Evolutionary conservation across 1,140 invertebrate genomes (phyloP).

Genomic region (Euura lappo): DNA sequence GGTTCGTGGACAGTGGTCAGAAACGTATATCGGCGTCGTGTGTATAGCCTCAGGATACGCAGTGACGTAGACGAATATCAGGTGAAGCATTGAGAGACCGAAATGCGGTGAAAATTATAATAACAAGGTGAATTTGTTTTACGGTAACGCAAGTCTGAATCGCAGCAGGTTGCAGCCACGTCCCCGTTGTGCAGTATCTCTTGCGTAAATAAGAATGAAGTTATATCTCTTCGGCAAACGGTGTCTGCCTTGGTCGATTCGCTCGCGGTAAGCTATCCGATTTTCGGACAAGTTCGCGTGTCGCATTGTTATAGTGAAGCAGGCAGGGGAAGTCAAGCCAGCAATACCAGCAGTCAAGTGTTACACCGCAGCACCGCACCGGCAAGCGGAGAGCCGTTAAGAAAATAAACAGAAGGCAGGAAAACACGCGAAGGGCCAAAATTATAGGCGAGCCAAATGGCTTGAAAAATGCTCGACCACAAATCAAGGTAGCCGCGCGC

Average conservation of each 20-base stretch:
- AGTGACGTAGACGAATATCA: too few relatives aligned
- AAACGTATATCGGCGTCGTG: background rate
- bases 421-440: conserved; percentile 45
- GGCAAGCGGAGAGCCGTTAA: conserved; percentile 43
- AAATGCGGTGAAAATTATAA: too few relatives aligned
- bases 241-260: too few relatives aligned
- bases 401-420: conserved; percentile 60
- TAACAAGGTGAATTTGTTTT: too few relatives aligned
- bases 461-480: conserved; percentile 58
- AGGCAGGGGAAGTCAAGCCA: background rate
- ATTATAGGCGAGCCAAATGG: conserved; percentile 58
- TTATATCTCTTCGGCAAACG: too few relatives aligned
- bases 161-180: too few relatives aligned
- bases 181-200: too few relatives aligned
- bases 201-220: too few relatives aligned
- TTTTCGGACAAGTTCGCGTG: conserved; percentile 8
- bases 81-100: too few relatives aligned
- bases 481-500: conserved; percentile 53
- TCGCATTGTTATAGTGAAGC: background rate
- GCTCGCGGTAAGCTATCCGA: background rate
- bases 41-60: background rate
- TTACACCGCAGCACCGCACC: background rate
- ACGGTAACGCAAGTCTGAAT: too few relatives aligned
- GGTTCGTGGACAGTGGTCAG: background rate
- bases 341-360: background rate